Conservation (phyloP, 2,113 vertebrate species). For the Apaloderma vittatum region DNA sequence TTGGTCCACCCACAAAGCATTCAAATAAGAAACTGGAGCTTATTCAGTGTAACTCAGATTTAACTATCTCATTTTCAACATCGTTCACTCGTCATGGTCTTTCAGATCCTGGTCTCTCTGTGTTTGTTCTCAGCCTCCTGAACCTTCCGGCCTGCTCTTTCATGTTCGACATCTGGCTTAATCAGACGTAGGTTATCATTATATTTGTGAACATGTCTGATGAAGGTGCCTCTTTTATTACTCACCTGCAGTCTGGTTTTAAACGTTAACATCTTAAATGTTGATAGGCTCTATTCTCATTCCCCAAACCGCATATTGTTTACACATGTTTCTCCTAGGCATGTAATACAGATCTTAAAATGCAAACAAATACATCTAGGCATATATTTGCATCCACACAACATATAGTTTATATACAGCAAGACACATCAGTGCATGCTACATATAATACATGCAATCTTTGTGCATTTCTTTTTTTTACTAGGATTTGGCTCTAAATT, state of each 20-base stretch:
- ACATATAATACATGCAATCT: background rate
- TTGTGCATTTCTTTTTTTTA: background rate
- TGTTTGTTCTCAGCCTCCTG: slow-evolving; percentile 4
- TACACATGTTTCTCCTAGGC: background rate
- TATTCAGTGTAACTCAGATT: background rate
- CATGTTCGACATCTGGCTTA: slow-evolving; percentile 54
- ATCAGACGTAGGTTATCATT: slow-evolving; percentile 21
- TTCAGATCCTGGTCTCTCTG: background rate
- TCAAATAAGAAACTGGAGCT: background rate
- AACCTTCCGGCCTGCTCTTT: slow-evolving; percentile 11
- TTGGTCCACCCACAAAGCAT: background rate
- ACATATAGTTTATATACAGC: background rate
- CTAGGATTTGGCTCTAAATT: background rate
- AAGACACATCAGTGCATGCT: background rate
- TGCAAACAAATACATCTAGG: background rate
- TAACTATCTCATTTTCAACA: slow-evolving; percentile 19
- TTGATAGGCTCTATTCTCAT: slow-evolving; percentile 8
- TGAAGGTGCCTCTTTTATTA: slow-evolving; percentile 56
- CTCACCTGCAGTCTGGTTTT: slow-evolving; percentile 39
- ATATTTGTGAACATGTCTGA: slow-evolving; percentile 52
- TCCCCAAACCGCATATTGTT: slow-evolving; percentile 25
- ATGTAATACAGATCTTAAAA: background rate
- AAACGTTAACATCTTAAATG: slow-evolving; percentile 38
- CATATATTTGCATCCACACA: background rate
- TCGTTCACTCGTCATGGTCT: background rate